Base-by-base conservation (phyloP, 2,797 vertebrate genomes). In the Enteromius unitaeniatus region DNA sequence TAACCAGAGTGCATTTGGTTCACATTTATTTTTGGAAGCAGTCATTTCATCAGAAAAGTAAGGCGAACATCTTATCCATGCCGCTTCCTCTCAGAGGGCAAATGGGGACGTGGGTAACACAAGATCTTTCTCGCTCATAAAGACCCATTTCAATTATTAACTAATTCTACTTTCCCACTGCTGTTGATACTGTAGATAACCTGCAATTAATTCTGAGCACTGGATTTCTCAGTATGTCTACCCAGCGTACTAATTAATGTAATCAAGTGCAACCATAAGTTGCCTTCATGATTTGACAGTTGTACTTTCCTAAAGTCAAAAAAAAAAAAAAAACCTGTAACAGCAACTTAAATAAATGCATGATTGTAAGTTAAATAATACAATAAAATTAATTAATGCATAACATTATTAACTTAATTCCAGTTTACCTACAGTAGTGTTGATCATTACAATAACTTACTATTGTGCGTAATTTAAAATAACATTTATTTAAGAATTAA, bases 11-110 rank as follows among this genome's bases (percentile, higher is more conserved):
- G 21, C 37, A 60, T 74, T 78, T 77, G 72, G 31, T 70, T 62
- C 79, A 40, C 19, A 11, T 70, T 84, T 78, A 64, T 84, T 84
- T 81, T 60, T 14, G 26, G 42, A 23, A 72, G 74, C 82, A 84
- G 79, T 68, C 11, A 37, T 47, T 77, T 58, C 7, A 64, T 76
- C n/a, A 67, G 72, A 3, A 53, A 28, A 55, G 49, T 1, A 53
- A 65, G 28, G 55, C 5, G 8, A 58, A 58, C 73, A 75, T 10
- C 75, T 42, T 26, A 19, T 77, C 28, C 37, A 13, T 31, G 28
- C 72, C 19, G 51, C 34, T 53, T 23, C 40, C 6, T 84, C 60
- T 81, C 83, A 19, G 47, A 77, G 64, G 74, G 58, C 69, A 70
- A 70, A 6, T 4, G 42, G 19, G 72, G 82, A 84, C 69, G 55